Conservation (phyloP, 2,888 invertebrate genomes). For the Ophioninae sp. region DNA sequence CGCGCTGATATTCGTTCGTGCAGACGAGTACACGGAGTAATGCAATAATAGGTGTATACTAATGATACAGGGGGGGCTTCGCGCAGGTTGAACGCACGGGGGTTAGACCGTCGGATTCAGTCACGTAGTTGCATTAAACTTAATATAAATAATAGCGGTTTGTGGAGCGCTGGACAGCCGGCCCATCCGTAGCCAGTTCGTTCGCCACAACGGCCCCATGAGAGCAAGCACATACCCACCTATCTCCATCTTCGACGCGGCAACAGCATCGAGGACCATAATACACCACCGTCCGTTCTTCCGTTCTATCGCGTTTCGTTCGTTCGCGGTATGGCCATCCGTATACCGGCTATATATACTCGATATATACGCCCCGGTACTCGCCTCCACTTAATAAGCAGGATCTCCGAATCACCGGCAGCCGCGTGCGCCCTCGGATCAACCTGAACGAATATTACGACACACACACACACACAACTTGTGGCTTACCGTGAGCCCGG, state of each 20-base stretch:
- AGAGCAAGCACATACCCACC: conserved; percentile 72
- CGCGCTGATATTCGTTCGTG: conserved; percentile 54
- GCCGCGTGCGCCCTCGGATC: conserved; percentile 67
- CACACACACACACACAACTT: conserved; percentile 18
- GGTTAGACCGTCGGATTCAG: conserved; percentile 76
- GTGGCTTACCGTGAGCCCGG: conserved; percentile 30
- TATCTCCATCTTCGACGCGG: conserved; percentile 78
- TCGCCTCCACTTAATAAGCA: conserved; percentile 81
- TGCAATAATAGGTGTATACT: conserved; percentile 81
- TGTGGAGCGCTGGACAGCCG: conserved; percentile 73
- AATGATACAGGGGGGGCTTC: conserved; percentile 77
- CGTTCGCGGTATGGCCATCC: conserved; percentile 53
- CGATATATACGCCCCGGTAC: conserved; percentile 64
- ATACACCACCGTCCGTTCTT: conserved; percentile 74
- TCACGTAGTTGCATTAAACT: conserved; percentile 82
- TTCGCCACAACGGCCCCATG: conserved; percentile 42
- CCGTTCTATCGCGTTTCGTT: conserved; percentile 56
- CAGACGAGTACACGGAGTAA: conserved; percentile 73
- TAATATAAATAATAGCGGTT: conserved; percentile 82
- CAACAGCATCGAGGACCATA: conserved; percentile 72
- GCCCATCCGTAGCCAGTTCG: conserved; percentile 28
- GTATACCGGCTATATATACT: conserved; percentile 49
- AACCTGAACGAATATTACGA: conserved; percentile 55
- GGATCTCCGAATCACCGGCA: conserved; percentile 78
- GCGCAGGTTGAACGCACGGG: conserved; percentile 65